phyloP scores from a whole-genome alignment of 2,888 invertebrate species.

The Apodemia mormo region DNA sequence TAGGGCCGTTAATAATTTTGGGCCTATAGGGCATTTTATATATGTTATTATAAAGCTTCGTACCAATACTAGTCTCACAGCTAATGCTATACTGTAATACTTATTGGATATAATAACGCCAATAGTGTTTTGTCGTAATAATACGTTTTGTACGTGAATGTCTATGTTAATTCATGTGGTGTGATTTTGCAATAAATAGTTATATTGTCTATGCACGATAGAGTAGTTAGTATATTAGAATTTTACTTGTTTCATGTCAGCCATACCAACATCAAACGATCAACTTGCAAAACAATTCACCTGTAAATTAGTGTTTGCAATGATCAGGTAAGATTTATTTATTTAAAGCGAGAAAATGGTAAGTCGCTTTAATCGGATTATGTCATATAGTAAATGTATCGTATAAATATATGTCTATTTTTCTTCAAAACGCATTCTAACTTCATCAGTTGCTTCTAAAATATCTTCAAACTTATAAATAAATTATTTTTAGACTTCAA shows the following conservation, averaged over 20 bases:
- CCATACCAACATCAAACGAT: conserved; percentile 1
- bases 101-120: not conserved
- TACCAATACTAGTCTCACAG: not conserved
- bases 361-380: not conserved
- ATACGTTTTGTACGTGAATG: conserved; percentile 2
- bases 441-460: not conserved
- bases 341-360: not conserved
- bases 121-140: not conserved
- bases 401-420: not conserved
- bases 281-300: not conserved
- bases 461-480: not conserved
- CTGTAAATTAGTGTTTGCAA: not conserved
- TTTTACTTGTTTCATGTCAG: conserved; percentile 16
- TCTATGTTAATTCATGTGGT: not conserved
- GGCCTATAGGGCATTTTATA: not conserved
- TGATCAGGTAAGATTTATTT: conserved; percentile 14
- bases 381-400: not conserved
- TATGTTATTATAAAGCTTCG: not conserved
- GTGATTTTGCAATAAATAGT: not conserved
- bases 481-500: not conserved
- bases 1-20: not conserved
- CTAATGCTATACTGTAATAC: not conserved
- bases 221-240: conserved; percentile 9
- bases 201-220: conserved; percentile 11
- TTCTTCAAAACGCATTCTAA: not conserved